These are phyloP conservation scores for Ips typographus DNA, from an alignment of 1,140 invertebrate genomes.

Conservation along the genomic window DNA sequence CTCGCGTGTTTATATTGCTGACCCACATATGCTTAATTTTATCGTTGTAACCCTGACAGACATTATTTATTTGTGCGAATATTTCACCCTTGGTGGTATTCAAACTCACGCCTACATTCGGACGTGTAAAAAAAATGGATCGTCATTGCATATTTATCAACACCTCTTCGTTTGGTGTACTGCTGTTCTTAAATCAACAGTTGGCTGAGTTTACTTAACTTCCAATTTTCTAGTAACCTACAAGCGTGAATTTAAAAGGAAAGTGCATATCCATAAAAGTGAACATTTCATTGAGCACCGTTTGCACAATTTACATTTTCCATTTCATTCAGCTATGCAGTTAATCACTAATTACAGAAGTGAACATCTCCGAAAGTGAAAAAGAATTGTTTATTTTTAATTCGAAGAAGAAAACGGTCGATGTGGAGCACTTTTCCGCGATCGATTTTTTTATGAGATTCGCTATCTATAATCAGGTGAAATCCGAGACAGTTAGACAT, in stretches of 20 bases:
- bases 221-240: too few species aligned
- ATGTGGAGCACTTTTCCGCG: constrained; percentile 42
- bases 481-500: constrained; percentile 38
- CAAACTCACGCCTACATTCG: too few species aligned
- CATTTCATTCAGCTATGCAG: constrained; percentile 6
- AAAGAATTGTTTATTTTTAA: constrained; percentile 11
- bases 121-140: too few species aligned
- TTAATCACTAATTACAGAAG: constrained; percentile 4
- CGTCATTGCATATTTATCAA: too few species aligned
- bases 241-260: too few species aligned
- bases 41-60: constrained; percentile 9
- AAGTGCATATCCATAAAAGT: too few species aligned
- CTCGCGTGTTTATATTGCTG: constrained; percentile 10
- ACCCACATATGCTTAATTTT: constrained; percentile 2
- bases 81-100: neutral
- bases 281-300: neutral
- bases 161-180: too few species aligned
- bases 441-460: constrained; percentile 41
- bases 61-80: constrained; percentile 10
- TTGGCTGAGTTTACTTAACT: too few species aligned
- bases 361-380: constrained; percentile 16
- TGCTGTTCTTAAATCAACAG: too few species aligned
- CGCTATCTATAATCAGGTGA: constrained; percentile 45
- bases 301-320: constrained; percentile 7
- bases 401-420: constrained; percentile 5